Conservation (phyloP, 1,140 invertebrate species). For the Samia ricini region DNA sequence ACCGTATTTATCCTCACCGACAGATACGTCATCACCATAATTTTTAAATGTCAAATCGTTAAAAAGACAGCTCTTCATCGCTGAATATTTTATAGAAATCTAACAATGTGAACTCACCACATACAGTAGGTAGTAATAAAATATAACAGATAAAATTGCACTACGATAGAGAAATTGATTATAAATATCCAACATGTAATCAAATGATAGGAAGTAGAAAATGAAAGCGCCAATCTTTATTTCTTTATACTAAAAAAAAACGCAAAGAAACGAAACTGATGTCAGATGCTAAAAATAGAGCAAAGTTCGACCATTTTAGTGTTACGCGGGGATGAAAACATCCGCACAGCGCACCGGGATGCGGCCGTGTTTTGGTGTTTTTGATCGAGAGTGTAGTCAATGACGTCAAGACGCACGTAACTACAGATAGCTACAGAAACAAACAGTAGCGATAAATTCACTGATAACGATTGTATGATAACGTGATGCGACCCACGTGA, state of each 20-base stretch:
- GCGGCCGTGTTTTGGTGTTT: slow-evolving; percentile 1
- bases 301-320: slow-evolving; percentile 26
- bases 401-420: slow-evolving; percentile 53
- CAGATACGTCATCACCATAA: no score
- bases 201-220: slow-evolving; percentile 2
- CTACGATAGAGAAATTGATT: not conserved
- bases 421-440: slow-evolving; percentile 51
- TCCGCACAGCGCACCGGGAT: not conserved
- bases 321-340: slow-evolving; percentile 15
- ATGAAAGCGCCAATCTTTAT: slow-evolving; percentile 10
- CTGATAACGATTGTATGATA: slow-evolving; percentile 63
- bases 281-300: slow-evolving; percentile 53
- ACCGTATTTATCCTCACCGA: not conserved
- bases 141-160: not conserved
- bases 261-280: slow-evolving; percentile 40
- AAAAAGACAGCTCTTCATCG: not conserved
- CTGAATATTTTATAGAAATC: not conserved
- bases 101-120: not conserved
- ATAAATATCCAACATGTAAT: not conserved
- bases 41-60: not conserved
- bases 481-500: slow-evolving; percentile 30
- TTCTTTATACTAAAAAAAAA: slow-evolving; percentile 2
- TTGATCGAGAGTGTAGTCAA: not conserved
- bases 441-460: slow-evolving; percentile 61
- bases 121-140: not conserved